Base-by-base conservation (phyloP, 2,888 invertebrate genomes). In the Rapana venosa region DNA sequence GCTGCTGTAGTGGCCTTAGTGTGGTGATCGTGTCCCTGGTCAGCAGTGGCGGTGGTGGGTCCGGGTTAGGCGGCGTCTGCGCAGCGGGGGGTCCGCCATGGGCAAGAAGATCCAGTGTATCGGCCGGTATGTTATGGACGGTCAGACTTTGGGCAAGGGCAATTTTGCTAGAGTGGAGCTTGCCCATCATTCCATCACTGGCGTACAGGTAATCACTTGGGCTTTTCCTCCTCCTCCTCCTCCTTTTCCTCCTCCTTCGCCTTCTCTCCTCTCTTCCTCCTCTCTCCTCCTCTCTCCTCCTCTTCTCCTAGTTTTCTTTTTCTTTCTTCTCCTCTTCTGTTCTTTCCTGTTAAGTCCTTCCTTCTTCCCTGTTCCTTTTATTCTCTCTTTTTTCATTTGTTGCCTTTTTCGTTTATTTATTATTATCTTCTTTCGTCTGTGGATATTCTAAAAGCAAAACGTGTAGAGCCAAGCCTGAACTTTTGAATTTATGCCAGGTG, bases 81-180 rank as follows among this genome's bases (percentile, higher is more conserved):
- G 17, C 30, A 86, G 86, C 17, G 61, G 35, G n/a, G n/a, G n/a
- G 11, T 36, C n/a, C 0, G 86, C 4, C 86, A 96, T 96, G 96
- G 96, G 96, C 91, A 96, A 95, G 93, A 96, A 96, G 93, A 96
- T 96, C 91, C 96, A 96, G 92, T 95, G 94, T 90, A 95, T 98
- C 93, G 98, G 98, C 90, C 97, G 97, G 95, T 98, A 98, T 96
- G 96, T 97, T 94, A 97, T 98, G 97, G 97, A 97, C 90, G 97
- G 97, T 91, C 97, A 97, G 93, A 96, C 97, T 90, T 96, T 98
- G 90, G 98, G 98, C 84, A 98, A 97, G 96, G 98, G 98, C 91
- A 98, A 97, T 96, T 98, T 98, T 95, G 98, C 98, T 36, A 97
- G 97, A 93, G 98, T 98, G 86, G 97, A 97, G 95, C 97, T 98